Evolutionary conservation across 2,888 invertebrate species (phyloP).

Genomic region (Eupithecia tripunctaria): DNA sequence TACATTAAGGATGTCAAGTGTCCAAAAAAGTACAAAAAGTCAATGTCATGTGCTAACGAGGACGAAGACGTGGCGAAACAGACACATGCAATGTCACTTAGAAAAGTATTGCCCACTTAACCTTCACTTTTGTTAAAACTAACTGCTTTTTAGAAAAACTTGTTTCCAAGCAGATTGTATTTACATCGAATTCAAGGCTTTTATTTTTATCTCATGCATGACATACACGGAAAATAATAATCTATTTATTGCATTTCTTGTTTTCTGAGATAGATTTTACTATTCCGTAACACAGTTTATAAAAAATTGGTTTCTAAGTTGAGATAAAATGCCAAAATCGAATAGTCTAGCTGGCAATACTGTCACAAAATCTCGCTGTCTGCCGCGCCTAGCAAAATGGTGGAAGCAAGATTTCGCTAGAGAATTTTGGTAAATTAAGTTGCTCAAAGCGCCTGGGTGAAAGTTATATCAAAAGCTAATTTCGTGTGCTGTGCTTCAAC

Average conservation of each 20-base stretch:
- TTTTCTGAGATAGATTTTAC: neutral
- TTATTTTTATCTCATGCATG: neutral
- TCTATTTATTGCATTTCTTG: neutral
- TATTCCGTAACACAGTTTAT: neutral
- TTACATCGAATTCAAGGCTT: neutral
- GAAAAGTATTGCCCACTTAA: neutral
- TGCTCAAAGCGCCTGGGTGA: slow-evolving; percentile 73
- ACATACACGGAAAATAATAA: neutral
- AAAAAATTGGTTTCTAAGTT: neutral
- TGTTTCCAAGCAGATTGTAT: neutral
- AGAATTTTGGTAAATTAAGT: slow-evolving; percentile 26
- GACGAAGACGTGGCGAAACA: neutral
- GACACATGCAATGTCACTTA: neutral
- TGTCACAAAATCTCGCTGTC: slow-evolving; percentile 14
- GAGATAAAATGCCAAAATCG: neutral
- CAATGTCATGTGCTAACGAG: slow-evolving; percentile 7
- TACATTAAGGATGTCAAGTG: too few relatives aligned
- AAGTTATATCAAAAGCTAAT: slow-evolving; percentile 74
- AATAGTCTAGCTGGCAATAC: slow-evolving; percentile 21
- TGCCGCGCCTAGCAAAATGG: slow-evolving; percentile 46
- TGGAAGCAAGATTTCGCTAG: slow-evolving; percentile 41
- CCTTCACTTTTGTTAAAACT: neutral
- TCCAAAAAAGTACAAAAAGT: neutral
- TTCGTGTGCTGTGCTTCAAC: slow-evolving; percentile 26
- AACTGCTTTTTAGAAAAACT: neutral